Conservation (phyloP, 2,797 vertebrate species). For the Poecilia velifera region DNA sequence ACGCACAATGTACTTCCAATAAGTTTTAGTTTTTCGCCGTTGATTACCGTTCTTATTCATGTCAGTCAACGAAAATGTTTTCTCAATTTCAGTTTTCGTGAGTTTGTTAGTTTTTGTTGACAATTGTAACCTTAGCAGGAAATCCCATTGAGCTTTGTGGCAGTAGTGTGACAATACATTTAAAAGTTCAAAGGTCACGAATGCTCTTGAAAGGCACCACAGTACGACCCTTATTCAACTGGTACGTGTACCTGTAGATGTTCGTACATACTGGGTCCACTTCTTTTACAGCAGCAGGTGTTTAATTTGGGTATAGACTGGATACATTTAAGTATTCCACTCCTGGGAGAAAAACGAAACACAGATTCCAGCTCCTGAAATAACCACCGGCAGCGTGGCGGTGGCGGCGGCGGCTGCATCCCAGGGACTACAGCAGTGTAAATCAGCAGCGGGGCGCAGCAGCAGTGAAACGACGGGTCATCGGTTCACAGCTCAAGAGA, state of each 20-base stretch:
- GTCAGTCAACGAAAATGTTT: too few species aligned
- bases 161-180: not conserved
- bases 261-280: not conserved
- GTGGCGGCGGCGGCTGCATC: conserved; percentile 5
- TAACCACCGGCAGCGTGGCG: not conserved
- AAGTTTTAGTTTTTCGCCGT: too few species aligned
- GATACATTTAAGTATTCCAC: not conserved
- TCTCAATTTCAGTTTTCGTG: too few species aligned
- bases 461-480: conserved; percentile 35
- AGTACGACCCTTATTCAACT: not conserved
- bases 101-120: not conserved
- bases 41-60: too few species aligned
- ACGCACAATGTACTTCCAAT: too few species aligned
- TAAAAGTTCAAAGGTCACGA: not conserved
- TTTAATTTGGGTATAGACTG: conserved; percentile 14
- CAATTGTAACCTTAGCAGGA: not conserved
- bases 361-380: conserved; percentile 5
- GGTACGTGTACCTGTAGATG: not conserved
- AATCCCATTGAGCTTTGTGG: not conserved
- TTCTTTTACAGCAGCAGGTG: conserved; percentile 25
- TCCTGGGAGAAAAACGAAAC: conserved; percentile 3
- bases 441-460: conserved; percentile 38
- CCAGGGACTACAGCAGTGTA: conserved; percentile 10
- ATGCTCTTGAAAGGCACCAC: not conserved
- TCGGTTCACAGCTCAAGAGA: conserved; percentile 42